Base-by-base conservation (phyloP, 1,140 invertebrate species). In the Dolichoris vasculosae region DNA sequence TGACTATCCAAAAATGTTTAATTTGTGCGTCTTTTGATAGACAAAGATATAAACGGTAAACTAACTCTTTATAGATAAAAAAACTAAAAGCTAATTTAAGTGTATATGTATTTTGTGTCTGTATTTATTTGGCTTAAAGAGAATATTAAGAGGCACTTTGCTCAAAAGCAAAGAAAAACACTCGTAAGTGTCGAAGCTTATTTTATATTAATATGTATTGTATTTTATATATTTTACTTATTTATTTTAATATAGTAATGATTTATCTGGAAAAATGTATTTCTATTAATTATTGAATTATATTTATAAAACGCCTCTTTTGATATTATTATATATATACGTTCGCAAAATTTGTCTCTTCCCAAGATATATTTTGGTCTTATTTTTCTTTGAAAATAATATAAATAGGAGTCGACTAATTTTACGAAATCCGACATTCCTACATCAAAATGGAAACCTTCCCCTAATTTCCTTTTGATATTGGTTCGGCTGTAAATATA, bases 401-500 rank as follows among this genome's bases (percentile, higher is more conserved):
- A 30, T 69, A 69, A 69, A 30, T 69, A 13, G 8, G 40, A 35
- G 8, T 43, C 2, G 26, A 26, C n/a, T 48, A 55, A 77, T 48
- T 77, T 32, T 55, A 35, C 15, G 46, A 55, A 55, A 55, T 32
- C 30, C 59, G n/a, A 77, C 32, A 30, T 17, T 85, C 79, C 86
- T 84, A 90, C 87, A 84, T 88, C 86, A 86, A 90, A 90, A 90
- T 86, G 83, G 88, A 93, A 93, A 93, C 88, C 91, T 93, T 93
- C 92, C 92, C 92, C 92, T 85, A 92, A 92, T 93, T 93, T 92
- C 88, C 88, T 89, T 91, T 89, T 88, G 78, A 82, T 81, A 89
- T 90, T 77, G 87, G 87, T 87, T 73, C 3, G 9, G 11, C 40
- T 75, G 17, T 26, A 71, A 48, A n/a, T 73, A 51, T 32, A 82